These are phyloP conservation scores for Stenichneumon culpator DNA, from an alignment of 2,888 invertebrate genomes.

Conservation along the genomic window DNA sequence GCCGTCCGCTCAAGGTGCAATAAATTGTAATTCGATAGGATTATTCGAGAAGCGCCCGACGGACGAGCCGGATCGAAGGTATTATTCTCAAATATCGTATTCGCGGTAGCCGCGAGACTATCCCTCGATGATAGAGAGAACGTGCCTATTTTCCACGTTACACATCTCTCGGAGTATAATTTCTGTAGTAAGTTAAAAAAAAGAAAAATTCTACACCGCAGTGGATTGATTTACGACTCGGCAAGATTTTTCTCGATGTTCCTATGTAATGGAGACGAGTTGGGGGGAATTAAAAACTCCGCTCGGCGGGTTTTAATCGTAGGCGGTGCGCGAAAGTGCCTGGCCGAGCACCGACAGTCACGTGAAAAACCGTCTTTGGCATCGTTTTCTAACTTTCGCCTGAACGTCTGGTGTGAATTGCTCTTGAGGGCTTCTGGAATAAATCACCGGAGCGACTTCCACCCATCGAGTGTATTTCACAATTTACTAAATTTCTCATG, in stretches of 20 bases:
- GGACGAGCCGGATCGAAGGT: conserved; percentile 18
- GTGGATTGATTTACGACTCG: conserved; percentile 42
- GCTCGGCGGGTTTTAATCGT: conserved; percentile 39
- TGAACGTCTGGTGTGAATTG: conserved; percentile 26
- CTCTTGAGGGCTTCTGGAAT: background rate
- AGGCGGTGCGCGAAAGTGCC: conserved; percentile 60
- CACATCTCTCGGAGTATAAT: background rate
- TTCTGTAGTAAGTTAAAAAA: background rate
- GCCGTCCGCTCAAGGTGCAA: conserved; percentile 29
- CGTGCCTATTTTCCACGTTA: conserved; percentile 5
- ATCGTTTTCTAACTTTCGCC: conserved; percentile 71
- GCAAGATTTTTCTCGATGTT: background rate
- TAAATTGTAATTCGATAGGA: conserved; percentile 62
- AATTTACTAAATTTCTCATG: too few species aligned
- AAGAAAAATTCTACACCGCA: conserved; percentile 24
- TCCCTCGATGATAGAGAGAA: background rate
- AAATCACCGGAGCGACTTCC: background rate
- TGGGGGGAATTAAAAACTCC: background rate
- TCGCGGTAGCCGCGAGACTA: conserved; percentile 40
- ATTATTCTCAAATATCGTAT: conserved; percentile 38
- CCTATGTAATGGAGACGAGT: conserved; percentile 35
- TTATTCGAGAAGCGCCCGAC: conserved; percentile 38
- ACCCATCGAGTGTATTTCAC: too few species aligned
- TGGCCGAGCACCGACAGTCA: conserved; percentile 33
- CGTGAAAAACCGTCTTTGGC: conserved; percentile 56